These are phyloP conservation scores for Diglossa cyanea DNA, from an alignment of 2,797 vertebrate species.

Conservation along the genomic window DNA sequence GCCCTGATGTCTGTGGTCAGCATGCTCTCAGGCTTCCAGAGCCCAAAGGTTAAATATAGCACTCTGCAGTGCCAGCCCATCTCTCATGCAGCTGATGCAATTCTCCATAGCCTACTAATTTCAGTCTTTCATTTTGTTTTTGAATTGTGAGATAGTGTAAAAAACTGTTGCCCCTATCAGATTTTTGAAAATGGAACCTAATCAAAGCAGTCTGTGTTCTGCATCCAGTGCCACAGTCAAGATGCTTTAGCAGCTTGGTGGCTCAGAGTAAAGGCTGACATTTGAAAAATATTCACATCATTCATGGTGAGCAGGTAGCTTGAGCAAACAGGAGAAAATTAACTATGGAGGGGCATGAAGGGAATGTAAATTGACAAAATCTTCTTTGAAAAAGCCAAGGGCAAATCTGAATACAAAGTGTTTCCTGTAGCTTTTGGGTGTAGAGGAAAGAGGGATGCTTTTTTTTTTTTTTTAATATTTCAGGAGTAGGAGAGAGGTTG, in stretches of 20 bases:
- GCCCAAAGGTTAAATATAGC: not conserved
- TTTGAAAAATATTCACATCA: not conserved
- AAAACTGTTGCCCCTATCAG: not conserved
- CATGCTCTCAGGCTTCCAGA: not conserved
- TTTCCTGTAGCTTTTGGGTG: not conserved
- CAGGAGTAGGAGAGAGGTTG: not conserved
- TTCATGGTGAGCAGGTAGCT: not conserved
- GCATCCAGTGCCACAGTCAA: not conserved
- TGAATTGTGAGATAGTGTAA: not conserved
- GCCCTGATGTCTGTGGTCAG: not conserved
- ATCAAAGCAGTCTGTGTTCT: conserved; percentile 18
- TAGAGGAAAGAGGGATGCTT: not conserved
- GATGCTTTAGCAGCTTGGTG: not conserved
- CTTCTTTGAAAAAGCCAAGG: not conserved
- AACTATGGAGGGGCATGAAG: not conserved
- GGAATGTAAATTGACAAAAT: not conserved
- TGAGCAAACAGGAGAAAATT: not conserved
- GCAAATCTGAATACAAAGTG: not conserved
- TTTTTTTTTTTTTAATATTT: too few species aligned
- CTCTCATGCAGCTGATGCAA: not conserved
- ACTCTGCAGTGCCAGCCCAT: not conserved
- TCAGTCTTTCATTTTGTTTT: conserved; percentile 36
- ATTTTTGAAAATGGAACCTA: conserved; percentile 25
- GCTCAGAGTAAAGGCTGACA: not conserved
- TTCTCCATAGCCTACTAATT: conserved; percentile 21